Conservation (phyloP, 2,888 invertebrate genomes). For the Podotricha telesiphe region DNA sequence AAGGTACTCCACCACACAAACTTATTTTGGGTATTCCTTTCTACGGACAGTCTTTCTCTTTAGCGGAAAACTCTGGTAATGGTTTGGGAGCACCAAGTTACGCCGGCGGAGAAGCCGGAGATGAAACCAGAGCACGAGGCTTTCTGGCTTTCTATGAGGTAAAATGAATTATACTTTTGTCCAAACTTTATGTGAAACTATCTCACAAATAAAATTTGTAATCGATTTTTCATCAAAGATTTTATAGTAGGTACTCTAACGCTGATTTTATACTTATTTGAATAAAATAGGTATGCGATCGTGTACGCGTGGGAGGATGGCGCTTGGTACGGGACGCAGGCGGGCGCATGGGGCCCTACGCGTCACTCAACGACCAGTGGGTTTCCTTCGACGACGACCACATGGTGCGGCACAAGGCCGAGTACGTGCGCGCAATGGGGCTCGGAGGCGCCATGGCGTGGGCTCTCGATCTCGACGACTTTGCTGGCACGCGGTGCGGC, state of each 20-base stretch:
- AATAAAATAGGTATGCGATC: conserved; percentile 88
- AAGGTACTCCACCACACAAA: conserved; percentile 91
- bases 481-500: conserved; percentile 88
- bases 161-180: conserved; percentile 37
- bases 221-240: no score
- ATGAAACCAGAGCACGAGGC: conserved; percentile 93
- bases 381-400: conserved; percentile 95
- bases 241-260: no score
- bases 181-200: no score
- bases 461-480: conserved; percentile 95
- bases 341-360: conserved; percentile 94
- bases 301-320: conserved; percentile 90
- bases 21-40: conserved; percentile 94
- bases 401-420: conserved; percentile 92
- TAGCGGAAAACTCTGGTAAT: conserved; percentile 86
- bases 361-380: conserved; percentile 93
- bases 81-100: conserved; percentile 91
- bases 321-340: conserved; percentile 89
- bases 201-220: no score
- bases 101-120: conserved; percentile 95
- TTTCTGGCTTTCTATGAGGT: conserved; percentile 95
- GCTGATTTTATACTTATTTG: background rate
- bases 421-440: conserved; percentile 90
- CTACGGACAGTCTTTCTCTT: conserved; percentile 94
- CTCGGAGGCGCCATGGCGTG: conserved; percentile 95